Evolutionary conservation across 92 coral and sea anemone species (phyloP), one percentile per base, ranked within the genome.

Genomic region (Micromussa lordhowensis): DNA sequence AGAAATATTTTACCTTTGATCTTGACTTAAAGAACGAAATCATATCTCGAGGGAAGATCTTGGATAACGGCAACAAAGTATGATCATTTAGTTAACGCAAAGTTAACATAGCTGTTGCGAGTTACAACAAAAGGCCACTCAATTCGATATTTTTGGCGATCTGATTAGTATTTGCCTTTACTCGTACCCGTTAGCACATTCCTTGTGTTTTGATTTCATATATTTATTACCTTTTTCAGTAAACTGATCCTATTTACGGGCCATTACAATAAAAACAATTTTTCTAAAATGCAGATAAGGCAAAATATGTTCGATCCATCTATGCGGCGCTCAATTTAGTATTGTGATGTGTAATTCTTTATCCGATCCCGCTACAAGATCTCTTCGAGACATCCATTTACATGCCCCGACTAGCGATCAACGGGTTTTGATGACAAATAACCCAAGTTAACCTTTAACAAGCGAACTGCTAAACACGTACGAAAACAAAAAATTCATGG

Each of bases 1-100:
- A 38, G 49, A 5, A 57, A 57, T 55, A 31, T 14, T 16, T 84
- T 84, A 84, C 88, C 88, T 84, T 84, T 16, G 88, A 55, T 75
- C 36, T 84, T 72, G 88, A 73, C 58, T 84, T 84, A 57, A 84
- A 72, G 53, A 19, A 34, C 40, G 81, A 84, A 73, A 84, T 35
- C 88, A 84, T 84, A 18, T 8, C 57, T 63, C 48, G 6, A 21
- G 68, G 19, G 18, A 18, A 34, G 48, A 73, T 36, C n/a, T n/a
- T 32, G 29, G 51, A 21, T 71, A 14, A 29, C 31, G 24, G 48
- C 14, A 9, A 32, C 32, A 34, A 44, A 44, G 12, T 12, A 16
- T 71, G 48, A 8, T 32, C 77, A 73, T 38, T 15, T 21, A 49
- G 49, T 36, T 8, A 44, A 44, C 51, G 51, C 1, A 44, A 44